These are phyloP conservation scores for Mola mola DNA, from an alignment of 2,113 vertebrate species.

Conservation along the genomic window DNA sequence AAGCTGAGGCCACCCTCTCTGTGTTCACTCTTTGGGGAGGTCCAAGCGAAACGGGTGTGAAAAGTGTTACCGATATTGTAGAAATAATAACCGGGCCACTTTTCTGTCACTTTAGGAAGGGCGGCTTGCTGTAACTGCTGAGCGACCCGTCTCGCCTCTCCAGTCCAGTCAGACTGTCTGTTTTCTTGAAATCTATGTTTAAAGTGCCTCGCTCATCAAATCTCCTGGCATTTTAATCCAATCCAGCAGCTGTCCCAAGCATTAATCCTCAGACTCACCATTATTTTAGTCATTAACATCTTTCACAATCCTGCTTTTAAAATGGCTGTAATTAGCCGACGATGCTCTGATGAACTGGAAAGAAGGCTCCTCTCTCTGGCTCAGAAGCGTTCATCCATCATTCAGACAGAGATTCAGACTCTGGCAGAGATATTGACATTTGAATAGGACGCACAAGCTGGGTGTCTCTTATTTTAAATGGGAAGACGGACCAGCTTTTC, in stretches of 20 bases:
- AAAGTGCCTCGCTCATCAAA: slow-evolving; percentile 20
- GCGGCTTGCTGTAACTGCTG: slow-evolving; percentile 21
- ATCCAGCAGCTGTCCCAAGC: slow-evolving; percentile 28
- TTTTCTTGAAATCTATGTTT: slow-evolving; percentile 24
- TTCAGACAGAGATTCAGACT: slow-evolving; percentile 6
- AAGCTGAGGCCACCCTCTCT: no score
- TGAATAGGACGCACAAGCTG: slow-evolving; percentile 13
- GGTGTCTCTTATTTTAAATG: slow-evolving; percentile 29
- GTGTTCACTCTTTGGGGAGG: no score
- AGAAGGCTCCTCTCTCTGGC: slow-evolving; percentile 7
- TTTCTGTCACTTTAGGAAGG: no score
- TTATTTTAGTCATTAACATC: slow-evolving; percentile 52
- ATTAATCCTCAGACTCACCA: slow-evolving; percentile 42
- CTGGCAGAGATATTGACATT: slow-evolving; percentile 32
- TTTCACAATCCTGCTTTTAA: slow-evolving; percentile 54
- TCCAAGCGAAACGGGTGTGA: no score
- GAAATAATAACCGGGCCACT: slow-evolving; percentile 2
- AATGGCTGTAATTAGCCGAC: slow-evolving; percentile 44
- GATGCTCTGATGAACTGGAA: slow-evolving; percentile 34
- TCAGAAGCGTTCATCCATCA: slow-evolving; percentile 12
- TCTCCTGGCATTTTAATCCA: slow-evolving; percentile 39
- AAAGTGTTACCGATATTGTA: no score
- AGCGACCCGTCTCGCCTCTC: neutral
- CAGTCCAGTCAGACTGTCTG: slow-evolving; percentile 5
- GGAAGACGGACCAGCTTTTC: neutral